Base-by-base conservation (phyloP, 2,888 invertebrate genomes). In the Hydropsyche betteni region DNA sequence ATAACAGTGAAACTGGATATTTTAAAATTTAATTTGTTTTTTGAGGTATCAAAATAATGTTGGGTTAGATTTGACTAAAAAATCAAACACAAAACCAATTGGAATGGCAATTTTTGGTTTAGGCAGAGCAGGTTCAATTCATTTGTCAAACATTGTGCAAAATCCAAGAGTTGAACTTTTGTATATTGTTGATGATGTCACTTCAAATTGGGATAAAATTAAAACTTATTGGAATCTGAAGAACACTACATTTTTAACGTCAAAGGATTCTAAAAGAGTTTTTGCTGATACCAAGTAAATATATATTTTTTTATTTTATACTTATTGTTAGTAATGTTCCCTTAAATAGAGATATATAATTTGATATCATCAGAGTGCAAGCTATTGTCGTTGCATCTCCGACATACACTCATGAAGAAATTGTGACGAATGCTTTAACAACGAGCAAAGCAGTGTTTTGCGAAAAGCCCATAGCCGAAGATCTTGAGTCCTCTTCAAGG, bases 391-490 rank as follows among this genome's bases (percentile, higher is more conserved):
- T 91, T 24, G 86, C 87, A 0, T 89, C 90, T 0, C 91, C 91
- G 0, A 91, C 91, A 0, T 85, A 83, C 82, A 87, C 90, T 0
- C 91, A 91, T 81, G 89, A 89, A 80, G 84, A 83, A 5, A 88
- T 90, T 16, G 88, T 90, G 0, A 85, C 85, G 0, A 85, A 85
- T 76, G 86, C 89, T 0, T 83, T 91, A 55, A 83, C 85, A 8
- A 84, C 86, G 74, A 86, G 88, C 78, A 92, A 92, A 81, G 88
- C 89, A 24, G 90, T 92, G 0, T 91, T 91, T 82, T 91, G 91
- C 80, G 92, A 92, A 82, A 92, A 92, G 81, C 92, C 92, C 0
- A 88, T 92, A 8, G 89, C 91, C 0, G 88, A 89, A 80, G 85
- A 86, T 76, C 84, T 86, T 3, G 84, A 86, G 36, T 86, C 88